These are phyloP conservation scores for Cephalopholis sonnerati DNA, from an alignment of 2,113 vertebrate species.

Conservation along the genomic window DNA sequence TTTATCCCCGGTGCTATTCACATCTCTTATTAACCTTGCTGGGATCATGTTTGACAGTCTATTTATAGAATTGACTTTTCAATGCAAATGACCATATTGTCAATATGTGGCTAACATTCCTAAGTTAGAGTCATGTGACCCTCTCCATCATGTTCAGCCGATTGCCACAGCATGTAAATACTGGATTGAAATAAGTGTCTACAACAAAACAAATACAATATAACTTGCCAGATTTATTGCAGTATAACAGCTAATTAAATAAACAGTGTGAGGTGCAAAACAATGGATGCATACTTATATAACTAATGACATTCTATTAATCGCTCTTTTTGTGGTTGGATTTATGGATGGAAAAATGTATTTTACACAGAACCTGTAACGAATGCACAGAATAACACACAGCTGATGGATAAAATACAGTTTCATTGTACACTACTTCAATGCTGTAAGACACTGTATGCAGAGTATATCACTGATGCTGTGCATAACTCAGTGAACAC, in stretches of 20 bases:
- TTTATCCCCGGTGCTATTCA: slow-evolving; percentile 10
- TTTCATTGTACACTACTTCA: background rate
- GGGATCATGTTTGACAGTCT: slow-evolving; percentile 2
- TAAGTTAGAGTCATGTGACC: background rate
- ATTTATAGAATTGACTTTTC: slow-evolving; percentile 14
- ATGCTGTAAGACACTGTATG: background rate
- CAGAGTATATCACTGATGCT: background rate
- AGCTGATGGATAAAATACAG: background rate
- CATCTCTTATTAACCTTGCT: background rate
- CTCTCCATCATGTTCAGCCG: background rate
- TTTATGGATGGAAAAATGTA: background rate
- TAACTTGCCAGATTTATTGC: background rate
- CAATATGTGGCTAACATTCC: background rate
- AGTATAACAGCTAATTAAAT: background rate
- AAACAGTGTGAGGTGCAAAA: background rate
- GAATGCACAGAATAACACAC: background rate
- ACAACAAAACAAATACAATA: background rate
- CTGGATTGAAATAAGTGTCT: slow-evolving; percentile 3
- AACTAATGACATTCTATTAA: background rate
- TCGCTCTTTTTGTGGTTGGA: background rate
- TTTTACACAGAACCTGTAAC: background rate
- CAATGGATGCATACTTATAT: background rate
- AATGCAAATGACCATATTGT: background rate
- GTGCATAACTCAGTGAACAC: background rate
- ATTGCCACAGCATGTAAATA: slow-evolving; percentile 10